Base-by-base conservation (phyloP, 2,797 vertebrate genomes). In the Tarsius wallacei region DNA sequence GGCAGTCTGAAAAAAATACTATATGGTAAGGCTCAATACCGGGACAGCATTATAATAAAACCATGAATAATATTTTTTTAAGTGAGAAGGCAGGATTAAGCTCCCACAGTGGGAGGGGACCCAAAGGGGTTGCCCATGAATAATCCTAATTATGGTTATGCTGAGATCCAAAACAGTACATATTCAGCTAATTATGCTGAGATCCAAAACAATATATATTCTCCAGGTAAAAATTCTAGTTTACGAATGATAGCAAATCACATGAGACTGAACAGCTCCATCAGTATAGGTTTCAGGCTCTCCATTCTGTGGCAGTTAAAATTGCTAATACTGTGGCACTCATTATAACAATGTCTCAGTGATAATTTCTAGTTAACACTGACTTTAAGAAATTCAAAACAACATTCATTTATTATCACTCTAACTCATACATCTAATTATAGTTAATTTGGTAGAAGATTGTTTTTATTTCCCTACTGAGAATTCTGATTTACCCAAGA, bases 381-480 rank as follows among this genome's bases (percentile, higher is more conserved):
- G 55, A 76, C 73, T 93, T 66, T 61, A 89, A 93, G 51, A 59
- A 91, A 83, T 74, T 73, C 51, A 92, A 86, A 93, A 66, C 61
- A 80, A 57, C 61, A 82, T 53, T 71, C 11, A 55, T 36, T 71
- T 47, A 71, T 91, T 91, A 91, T 78, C 31, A 91, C 51, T 59
- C 63, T 96, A 89, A 91, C 55, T 91, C 70, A 94, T 17, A 85
- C 6, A 89, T 5, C n/a, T 97, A 96, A 76, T 85, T 91, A 91
- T 51, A 86, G 53, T 61, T 95, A 87, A 91, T 81, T 59, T 66
- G 74, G 66, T 74, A 90, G 59, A 96, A 71, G 51, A 55, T 49
- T 51, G 80, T 90, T 90, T 91, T 90, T 84, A 93, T 85, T 94
- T 94, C 83, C 61, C 71, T 81, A 89, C n/a, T 78, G 84, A 95